Conservation (phyloP, 1,140 invertebrate genomes). For the Hyposmocoma kahamanoa region DNA sequence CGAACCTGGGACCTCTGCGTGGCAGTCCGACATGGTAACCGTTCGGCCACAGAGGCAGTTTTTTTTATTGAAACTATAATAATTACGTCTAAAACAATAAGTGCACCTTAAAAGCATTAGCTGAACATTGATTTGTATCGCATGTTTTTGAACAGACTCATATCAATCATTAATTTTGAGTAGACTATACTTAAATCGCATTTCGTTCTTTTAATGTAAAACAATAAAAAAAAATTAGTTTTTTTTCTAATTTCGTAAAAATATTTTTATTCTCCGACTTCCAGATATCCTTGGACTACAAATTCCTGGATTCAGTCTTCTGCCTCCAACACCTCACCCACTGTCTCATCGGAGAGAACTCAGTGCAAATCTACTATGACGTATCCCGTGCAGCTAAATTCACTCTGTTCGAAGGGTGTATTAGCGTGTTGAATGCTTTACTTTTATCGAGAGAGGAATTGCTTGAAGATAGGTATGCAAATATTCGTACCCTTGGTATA, state of each 20-base stretch:
- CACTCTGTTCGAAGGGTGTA: constrained; percentile 33
- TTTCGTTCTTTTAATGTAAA: too few relatives aligned
- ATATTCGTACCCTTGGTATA: neutral
- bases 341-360: constrained; percentile 16
- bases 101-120: too few relatives aligned
- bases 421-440: constrained; percentile 43
- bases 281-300: constrained; percentile 53
- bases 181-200: too few relatives aligned
- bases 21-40: too few relatives aligned
- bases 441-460: constrained; percentile 47
- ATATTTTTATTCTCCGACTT: constrained; percentile 16
- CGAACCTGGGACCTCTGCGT: too few relatives aligned
- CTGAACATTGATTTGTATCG: too few relatives aligned
- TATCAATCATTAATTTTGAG: too few relatives aligned
- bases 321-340: constrained; percentile 40
- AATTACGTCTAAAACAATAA: too few relatives aligned
- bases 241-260: constrained; percentile 5
- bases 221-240: too few relatives aligned
- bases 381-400: constrained; percentile 42
- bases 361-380: constrained; percentile 17
- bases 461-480: constrained; percentile 51
- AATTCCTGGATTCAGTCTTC: constrained; percentile 50
- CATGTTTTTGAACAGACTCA: too few relatives aligned
- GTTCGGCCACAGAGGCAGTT: too few relatives aligned
- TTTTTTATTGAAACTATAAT: too few relatives aligned